Evolutionary conservation across 2,113 vertebrate genomes (phyloP).

Genomic region (Gobius niger): DNA sequence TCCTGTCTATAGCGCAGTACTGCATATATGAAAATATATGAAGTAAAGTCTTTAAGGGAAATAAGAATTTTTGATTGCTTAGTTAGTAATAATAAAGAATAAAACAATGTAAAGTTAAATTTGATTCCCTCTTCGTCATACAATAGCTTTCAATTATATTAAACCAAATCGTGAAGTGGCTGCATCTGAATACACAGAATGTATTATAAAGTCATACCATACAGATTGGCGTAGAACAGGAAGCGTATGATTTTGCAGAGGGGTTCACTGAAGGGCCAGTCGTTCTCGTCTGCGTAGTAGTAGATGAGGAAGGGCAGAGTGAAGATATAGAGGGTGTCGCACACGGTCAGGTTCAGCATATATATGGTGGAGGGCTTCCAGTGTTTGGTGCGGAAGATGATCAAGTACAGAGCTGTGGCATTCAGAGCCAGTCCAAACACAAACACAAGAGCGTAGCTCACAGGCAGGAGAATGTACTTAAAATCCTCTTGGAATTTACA

Average conservation of each 20-base stretch:
- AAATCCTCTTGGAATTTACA: conserved; percentile 89
- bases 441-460: conserved; percentile 88
- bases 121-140: too few relatives aligned
- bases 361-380: conserved; percentile 94
- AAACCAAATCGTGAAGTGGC: too few relatives aligned
- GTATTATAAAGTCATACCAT: conserved; percentile 74
- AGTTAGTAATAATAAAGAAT: too few relatives aligned
- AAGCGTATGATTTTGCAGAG: conserved; percentile 94
- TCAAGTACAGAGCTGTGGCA: conserved; percentile 81
- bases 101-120: too few relatives aligned
- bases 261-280: conserved; percentile 89
- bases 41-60: too few relatives aligned
- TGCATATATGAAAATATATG: too few relatives aligned
- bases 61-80: too few relatives aligned
- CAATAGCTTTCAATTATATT: too few relatives aligned
- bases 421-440: conserved; percentile 88
- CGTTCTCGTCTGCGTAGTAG: conserved; percentile 87
- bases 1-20: too few relatives aligned
- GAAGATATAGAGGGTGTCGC: conserved; percentile 87
- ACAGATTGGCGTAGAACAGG: conserved; percentile 95
- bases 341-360: conserved; percentile 94
- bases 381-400: conserved; percentile 87
- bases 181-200: too few relatives aligned
- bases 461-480: conserved; percentile 90
- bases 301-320: conserved; percentile 93